These are phyloP conservation scores for Heliconius hermathena DNA, from an alignment of 1,140 invertebrate species.

Conservation along the genomic window DNA sequence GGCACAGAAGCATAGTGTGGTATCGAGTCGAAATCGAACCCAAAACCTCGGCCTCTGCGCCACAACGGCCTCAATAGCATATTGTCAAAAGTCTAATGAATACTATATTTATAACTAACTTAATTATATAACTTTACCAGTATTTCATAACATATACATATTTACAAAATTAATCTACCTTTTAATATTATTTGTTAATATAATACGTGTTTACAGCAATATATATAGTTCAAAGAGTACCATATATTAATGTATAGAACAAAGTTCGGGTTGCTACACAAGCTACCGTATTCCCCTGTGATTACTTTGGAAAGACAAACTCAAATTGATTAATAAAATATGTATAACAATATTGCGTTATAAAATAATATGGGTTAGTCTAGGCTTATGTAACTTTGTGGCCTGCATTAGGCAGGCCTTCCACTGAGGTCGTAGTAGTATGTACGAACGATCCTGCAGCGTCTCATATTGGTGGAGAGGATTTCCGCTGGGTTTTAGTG, in stretches of 20 bases:
- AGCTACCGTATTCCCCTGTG: not conserved
- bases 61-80: not conserved
- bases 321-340: conserved; percentile 1
- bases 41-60: not conserved
- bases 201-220: not conserved
- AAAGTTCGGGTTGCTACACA: not conserved
- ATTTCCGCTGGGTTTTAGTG: too few species aligned
- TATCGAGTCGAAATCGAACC: not conserved
- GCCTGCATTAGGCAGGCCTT: too few species aligned
- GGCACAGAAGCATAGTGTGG: too few species aligned
- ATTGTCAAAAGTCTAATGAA: too few species aligned
- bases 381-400: too few species aligned
- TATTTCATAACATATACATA: too few species aligned
- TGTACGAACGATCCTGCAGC: too few species aligned
- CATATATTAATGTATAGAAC: not conserved
- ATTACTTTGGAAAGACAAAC: not conserved
- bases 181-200: not conserved
- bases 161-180: not conserved
- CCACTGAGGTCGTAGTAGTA: too few species aligned
- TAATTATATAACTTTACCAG: too few species aligned
- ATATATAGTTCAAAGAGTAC: not conserved
- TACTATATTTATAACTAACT: too few species aligned
- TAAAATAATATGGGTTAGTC: too few species aligned
- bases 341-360: not conserved
- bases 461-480: too few species aligned